Conservation (phyloP, 2,797 vertebrate genomes). For the Dermochelys coriacea region DNA sequence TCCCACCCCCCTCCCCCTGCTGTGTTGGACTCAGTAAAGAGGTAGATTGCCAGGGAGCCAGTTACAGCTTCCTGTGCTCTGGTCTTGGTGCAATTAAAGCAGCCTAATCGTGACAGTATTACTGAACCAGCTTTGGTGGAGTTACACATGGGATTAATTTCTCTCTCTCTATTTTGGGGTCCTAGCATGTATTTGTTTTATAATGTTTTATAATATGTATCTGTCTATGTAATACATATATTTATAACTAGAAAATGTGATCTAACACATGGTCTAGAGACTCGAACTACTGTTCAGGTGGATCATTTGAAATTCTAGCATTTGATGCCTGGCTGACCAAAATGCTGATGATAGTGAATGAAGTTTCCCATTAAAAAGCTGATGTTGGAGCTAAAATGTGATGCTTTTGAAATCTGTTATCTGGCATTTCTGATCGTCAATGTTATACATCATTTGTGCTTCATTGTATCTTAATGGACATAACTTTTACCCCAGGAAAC, state of each 20-base stretch:
- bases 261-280: neutral
- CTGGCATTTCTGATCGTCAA: constrained; percentile 37
- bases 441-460: constrained; percentile 19
- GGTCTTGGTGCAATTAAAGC: neutral
- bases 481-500: constrained; percentile 33
- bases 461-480: constrained; percentile 44
- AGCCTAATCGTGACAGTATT: neutral
- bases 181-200: neutral
- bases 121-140: neutral
- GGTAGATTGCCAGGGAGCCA: neutral
- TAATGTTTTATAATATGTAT: neutral
- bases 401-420: constrained; percentile 11
- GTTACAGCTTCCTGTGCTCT: neutral
- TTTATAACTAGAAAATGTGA: neutral
- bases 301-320: neutral
- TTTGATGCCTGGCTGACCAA: neutral
- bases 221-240: neutral
- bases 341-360: neutral
- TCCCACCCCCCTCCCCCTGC: neutral
- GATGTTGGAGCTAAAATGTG: neutral
- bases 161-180: neutral
- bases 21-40: neutral
- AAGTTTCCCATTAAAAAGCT: neutral
- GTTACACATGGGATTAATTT: neutral
- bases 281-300: neutral